These are phyloP conservation scores for Lagocephalus sceleratus DNA, from an alignment of 2,797 vertebrate genomes.

Conservation along the genomic window DNA sequence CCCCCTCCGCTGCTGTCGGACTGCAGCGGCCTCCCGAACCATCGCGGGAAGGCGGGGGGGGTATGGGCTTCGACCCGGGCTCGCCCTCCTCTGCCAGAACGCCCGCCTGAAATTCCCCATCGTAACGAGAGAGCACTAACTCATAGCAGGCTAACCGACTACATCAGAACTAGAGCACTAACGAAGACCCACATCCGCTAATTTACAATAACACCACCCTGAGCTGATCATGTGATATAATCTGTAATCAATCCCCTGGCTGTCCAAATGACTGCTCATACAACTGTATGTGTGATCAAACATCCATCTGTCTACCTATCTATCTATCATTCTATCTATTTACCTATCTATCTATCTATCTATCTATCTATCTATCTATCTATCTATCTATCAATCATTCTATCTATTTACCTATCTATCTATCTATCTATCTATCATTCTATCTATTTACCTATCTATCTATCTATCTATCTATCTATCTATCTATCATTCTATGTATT, in stretches of 20 bases:
- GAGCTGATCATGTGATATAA: slow-evolving; percentile 51
- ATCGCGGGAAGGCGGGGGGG: slow-evolving; percentile 17
- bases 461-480: slow-evolving; percentile 21
- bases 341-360: slow-evolving; percentile 23
- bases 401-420: slow-evolving; percentile 16
- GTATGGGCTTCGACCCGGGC: slow-evolving; percentile 20
- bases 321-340: no score
- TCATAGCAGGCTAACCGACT: slow-evolving; percentile 69
- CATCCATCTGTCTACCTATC: slow-evolving; percentile 14
- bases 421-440: slow-evolving; percentile 22
- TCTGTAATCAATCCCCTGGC: slow-evolving; percentile 61
- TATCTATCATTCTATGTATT: slow-evolving; percentile 21
- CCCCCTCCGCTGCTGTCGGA: slow-evolving; percentile 30
- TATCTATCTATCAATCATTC: slow-evolving; percentile 1
- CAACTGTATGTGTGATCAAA: slow-evolving; percentile 9
- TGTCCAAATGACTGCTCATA: slow-evolving; percentile 75
- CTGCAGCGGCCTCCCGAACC: slow-evolving; percentile 19
- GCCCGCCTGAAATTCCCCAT: slow-evolving; percentile 14
- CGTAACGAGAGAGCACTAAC: slow-evolving; percentile 62
- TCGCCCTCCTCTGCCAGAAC: slow-evolving; percentile 27
- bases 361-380: slow-evolving; percentile 28
- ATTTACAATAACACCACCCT: slow-evolving; percentile 57
- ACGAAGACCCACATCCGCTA: slow-evolving; percentile 52
- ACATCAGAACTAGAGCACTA: slow-evolving; percentile 78
- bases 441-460: slow-evolving; percentile 17